Base-by-base conservation (phyloP, 2,113 vertebrate species). In the Microtus ochrogaster region DNA sequence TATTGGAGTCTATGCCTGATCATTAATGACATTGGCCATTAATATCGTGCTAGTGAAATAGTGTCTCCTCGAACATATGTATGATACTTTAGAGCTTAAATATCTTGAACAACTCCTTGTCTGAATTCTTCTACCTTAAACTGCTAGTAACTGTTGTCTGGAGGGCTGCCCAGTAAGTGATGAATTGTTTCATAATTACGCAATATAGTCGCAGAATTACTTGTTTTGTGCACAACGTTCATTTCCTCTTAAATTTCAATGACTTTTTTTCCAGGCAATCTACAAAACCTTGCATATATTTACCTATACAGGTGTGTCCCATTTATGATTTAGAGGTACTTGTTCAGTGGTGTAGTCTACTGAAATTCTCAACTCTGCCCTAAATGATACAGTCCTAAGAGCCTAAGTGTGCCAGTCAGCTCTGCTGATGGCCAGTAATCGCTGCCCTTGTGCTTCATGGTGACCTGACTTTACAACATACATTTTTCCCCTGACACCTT, bases 381-480 rank as follows among this genome's bases (percentile, higher is more conserved):
- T 89, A 22, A 4, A 19, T 63, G n/a, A 33, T 73, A 13, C 0
- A 58, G 61, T 86, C 70, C 73, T 86, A 58, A 94, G 47, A 73
- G 12, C 70, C 73, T 86, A 58, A 94, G 39, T 68, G 19, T 22
- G 88, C 58, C 8, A 72, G 68, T 93, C 13, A 17, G 58, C 7
- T 74, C 19, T 30, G 19, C 24, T 24, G 16, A 1, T 58, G 61
- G 74, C 68, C 61, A 78, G 78, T 83, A 89, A 95, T 91, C n/a
- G 30, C 63, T 79, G 47, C 22, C 28, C 61, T 97, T 61, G 55
- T 6, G 1, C 91, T 94, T 92, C 73, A 92, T 66, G 92, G 81
- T 79, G 84, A 47, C 65, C 91, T 79, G 81, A 47, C 65, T 92
- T 96, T 94, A 78, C 65, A 93, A 41, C 2, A 93, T 9, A 30